A percentile compares a stretch with the other conserved stretches of the same genome.
Evolutionary conservation across 2,797 vertebrate genomes (phyloP).

Genomic region (Petrocephalus schoutedeni): DNA sequence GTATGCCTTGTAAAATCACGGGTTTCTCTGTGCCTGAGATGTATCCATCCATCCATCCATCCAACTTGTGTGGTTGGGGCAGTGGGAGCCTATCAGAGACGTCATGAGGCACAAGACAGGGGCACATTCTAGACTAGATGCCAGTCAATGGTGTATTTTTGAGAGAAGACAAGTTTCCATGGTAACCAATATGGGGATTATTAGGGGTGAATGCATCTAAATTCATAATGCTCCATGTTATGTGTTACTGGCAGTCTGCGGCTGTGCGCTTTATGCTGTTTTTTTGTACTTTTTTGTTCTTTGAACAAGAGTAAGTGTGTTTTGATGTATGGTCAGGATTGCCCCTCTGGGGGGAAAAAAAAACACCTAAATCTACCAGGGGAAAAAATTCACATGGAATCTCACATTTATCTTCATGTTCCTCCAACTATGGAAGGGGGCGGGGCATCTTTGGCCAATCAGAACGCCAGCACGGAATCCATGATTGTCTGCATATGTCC

Average conservation of each 20-base stretch:
- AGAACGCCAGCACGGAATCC: not conserved
- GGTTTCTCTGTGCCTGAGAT: not conserved
- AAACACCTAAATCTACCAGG: not conserved
- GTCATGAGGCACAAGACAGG: not conserved
- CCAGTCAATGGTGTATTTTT: not conserved
- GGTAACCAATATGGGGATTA: not conserved
- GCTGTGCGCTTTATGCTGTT: not conserved
- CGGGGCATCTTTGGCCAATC: not conserved
- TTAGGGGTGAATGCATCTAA: not conserved
- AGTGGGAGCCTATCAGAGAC: not conserved
- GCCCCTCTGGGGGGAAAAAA: not conserved
- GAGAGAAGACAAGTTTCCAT: not conserved
- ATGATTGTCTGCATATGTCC: not conserved
- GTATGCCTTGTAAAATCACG: not conserved
- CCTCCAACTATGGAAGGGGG: not conserved
- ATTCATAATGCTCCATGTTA: not conserved
- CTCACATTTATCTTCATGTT: not conserved
- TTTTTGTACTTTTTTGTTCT: not conserved
- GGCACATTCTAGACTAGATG: not conserved
- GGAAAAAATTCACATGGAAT: not conserved
- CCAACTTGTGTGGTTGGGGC: not conserved
- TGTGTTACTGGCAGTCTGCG: not conserved
- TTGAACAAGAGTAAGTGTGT: not conserved
- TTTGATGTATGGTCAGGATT: not conserved
- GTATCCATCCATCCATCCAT: not conserved